phyloP scores from a whole-genome alignment of 2,888 invertebrate species.

The Patella ulyssiponensis region DNA sequence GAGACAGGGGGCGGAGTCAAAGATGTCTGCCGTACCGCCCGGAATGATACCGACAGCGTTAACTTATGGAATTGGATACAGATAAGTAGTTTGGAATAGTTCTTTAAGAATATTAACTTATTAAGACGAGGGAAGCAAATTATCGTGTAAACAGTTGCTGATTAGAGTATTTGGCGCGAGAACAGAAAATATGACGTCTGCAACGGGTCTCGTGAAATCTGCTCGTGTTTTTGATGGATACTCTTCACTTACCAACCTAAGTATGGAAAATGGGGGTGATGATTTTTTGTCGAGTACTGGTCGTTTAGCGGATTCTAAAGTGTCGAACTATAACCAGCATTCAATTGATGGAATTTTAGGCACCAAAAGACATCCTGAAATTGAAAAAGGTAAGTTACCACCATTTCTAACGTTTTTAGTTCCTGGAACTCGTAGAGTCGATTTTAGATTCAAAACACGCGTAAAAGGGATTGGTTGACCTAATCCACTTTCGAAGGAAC shows the following conservation, averaged over 20 bases:
- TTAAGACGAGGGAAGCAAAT: neutral
- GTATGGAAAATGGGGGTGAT: conserved; percentile 4
- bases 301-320: neutral
- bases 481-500: too few relatives aligned
- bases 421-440: too few relatives aligned
- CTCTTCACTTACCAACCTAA: neutral
- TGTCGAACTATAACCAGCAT: conserved; percentile 45
- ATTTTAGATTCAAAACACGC: too few relatives aligned
- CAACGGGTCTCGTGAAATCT: neutral
- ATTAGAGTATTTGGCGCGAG: neutral
- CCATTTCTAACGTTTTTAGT: neutral
- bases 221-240: conserved; percentile 13
- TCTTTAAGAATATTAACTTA: conserved; percentile 9
- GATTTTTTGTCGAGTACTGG: conserved; percentile 4
- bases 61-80: neutral
- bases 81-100: conserved; percentile 7
- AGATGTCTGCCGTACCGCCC: too few relatives aligned
- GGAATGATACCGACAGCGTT: neutral
- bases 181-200: conserved; percentile 2
- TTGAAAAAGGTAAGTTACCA: conserved; percentile 40
- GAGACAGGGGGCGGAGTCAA: conserved; percentile 16
- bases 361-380: conserved; percentile 43
- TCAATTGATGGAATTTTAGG: conserved; percentile 61
- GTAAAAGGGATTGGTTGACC: too few relatives aligned
- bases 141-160: conserved; percentile 5